Base-by-base conservation (phyloP, 2,888 invertebrate genomes). In the Ennomos quercinarius region DNA sequence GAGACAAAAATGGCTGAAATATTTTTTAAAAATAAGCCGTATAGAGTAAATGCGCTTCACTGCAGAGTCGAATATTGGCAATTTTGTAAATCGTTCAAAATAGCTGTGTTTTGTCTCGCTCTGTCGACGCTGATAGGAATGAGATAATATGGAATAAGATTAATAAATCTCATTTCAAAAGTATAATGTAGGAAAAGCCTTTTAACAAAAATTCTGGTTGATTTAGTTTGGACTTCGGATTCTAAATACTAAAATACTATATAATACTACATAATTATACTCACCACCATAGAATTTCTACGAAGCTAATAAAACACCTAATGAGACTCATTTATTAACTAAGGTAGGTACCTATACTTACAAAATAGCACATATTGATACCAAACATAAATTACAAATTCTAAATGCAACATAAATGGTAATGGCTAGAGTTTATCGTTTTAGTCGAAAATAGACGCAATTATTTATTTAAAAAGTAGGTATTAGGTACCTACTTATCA, bases 1-100 rank as follows among this genome's bases (percentile, higher is more conserved):
- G 63, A 66, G 61, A 68, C 64, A 70, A 70, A 63, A 62, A 57
- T 66, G 66, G 71, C 69, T 61, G 68, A 67, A 65, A 66, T 44
- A 54, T 49, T 70, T 63, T 66, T 63, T 58, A 53, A 65, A 62
- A 59, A 44, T 66, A 64, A 66, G 66, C 63, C 67, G 60, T 63
- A 57, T 56, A 40, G 56, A 57, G 43, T 63, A 57, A 57, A 52
- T 38, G 67, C 63, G 63, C 55, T 62, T 60, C 56, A 51, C 57
- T 51, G 63, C 45, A 35, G 47, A 60, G 50, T 57, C 62, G 49
- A 60, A 60, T 61, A 55, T 44, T 65, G 65, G 60, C 55, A 65
- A 48, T 61, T 65, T 63, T 57, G 56, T 58, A 62, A 57, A 59
- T 50, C 41, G 8, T 56, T 61, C 44, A 42, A 64, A 62, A 64